Base-by-base conservation (phyloP, 2,888 invertebrate genomes). In the Cyrtodaria siliqua region DNA sequence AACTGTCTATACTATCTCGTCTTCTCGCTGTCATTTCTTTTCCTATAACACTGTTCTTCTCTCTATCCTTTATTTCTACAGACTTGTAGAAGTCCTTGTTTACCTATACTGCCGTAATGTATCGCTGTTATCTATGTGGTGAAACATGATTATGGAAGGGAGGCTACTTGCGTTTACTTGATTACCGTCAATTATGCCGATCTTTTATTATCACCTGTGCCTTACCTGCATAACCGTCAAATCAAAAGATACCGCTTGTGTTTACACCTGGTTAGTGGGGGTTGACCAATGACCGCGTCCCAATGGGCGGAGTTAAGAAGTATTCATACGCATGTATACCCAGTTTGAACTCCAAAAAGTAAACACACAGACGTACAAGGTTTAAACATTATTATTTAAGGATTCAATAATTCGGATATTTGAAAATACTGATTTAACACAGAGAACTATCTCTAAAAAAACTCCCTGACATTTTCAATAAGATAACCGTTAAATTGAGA, bases 211-310 rank as follows among this genome's bases (percentile, higher is more conserved):
- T 20, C 23, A 14, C 33, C 26, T 26, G 62, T 62, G 62, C n/a
- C 33, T 50, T 62, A 62, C 62, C 62, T 62, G 62, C 47, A 50
- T 49, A 50, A 40, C 62, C 40, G 62, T 52, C 26, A 53, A 52
- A 52, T 62, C 62, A 53, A 62, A 62, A 23, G 33, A 50, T 23
- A 42, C 53, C 62, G 62, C 52, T 18, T 52, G 52, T 62, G 62
- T 62, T 62, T 52, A 62, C 62, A 62, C 62, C 62, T 62, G 52
- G 29, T 53, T 27, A 40, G 52, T 53, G 12, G 38, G 24, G 23
- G 52, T 47, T 53, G 27, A 42, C 42, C 47, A 26, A 12, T 26
- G n/a, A 60, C 24, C 44, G 9, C 38, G 23, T n/a, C 52, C 52
- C 4, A 52, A 1, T 50, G 40, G 62, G 62, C 62, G 62, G 62